Conservation (phyloP, 1,140 invertebrate species). For the Hermatobates lingyangjiaoensis region DNA sequence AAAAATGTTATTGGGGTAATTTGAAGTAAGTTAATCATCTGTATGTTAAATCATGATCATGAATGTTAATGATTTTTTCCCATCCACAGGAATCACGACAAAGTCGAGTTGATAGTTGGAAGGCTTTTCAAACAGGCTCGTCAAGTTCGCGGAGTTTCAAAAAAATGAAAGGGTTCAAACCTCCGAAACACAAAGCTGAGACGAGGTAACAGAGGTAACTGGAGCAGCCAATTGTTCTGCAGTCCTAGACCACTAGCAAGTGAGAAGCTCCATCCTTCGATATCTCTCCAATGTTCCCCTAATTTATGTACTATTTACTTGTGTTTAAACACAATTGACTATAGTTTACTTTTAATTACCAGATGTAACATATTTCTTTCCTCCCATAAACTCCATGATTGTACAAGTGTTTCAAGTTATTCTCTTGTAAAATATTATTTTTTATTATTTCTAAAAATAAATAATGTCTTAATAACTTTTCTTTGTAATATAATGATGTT, state of each 20-base stretch:
- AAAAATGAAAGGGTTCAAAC: conserved; percentile 64
- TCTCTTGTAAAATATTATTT: no score
- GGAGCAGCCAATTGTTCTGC: neutral
- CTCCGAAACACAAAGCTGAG: conserved; percentile 91
- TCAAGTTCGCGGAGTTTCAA: conserved; percentile 44
- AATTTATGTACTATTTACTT: no score
- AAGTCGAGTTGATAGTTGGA: conserved; percentile 88
- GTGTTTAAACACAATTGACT: neutral
- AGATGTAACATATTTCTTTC: neutral
- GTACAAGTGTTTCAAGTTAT: no score
- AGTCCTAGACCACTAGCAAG: neutral
- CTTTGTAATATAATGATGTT: no score
- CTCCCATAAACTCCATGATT: no score
- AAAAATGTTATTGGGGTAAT: no score
- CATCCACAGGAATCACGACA: conserved; percentile 69
- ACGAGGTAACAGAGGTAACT: conserved; percentile 45
- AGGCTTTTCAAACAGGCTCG: conserved; percentile 66
- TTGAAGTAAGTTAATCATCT: no score
- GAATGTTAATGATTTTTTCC: conserved; percentile 9
- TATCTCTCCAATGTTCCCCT: neutral
- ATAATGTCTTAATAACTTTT: no score
- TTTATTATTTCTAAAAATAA: no score
- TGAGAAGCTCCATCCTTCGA: neutral
- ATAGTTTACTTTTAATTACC: neutral
- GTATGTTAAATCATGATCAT: no score